phyloP scores from a whole-genome alignment of 2,113 vertebrate genomes.

The Cebus imitator region DNA sequence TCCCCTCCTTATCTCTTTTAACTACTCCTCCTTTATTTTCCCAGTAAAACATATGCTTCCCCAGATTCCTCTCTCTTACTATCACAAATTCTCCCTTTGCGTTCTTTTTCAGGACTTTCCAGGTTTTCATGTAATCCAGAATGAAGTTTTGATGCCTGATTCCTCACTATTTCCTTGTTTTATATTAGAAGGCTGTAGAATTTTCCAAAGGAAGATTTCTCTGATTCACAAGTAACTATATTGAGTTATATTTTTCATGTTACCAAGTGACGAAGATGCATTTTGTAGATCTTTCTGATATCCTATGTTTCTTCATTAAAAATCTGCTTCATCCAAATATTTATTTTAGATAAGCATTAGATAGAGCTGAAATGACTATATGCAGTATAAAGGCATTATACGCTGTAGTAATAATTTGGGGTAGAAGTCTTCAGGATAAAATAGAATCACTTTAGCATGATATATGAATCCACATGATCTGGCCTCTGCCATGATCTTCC shows the following conservation, averaged over 20 bases:
- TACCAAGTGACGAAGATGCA: not conserved
- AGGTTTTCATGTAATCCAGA: not conserved
- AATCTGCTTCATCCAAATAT: not conserved
- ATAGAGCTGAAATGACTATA: not conserved
- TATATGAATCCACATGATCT: not conserved
- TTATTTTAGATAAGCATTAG: not conserved
- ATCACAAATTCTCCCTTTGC: not conserved
- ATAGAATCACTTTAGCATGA: not conserved
- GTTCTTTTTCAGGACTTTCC: not conserved
- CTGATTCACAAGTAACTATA: not conserved
- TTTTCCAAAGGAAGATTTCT: slow-evolving; percentile 20
- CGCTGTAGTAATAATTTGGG: not conserved
- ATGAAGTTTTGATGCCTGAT: not conserved
- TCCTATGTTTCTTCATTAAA: not conserved
- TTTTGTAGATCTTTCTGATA: not conserved
- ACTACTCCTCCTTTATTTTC: not conserved
- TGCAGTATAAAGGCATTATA: not conserved
- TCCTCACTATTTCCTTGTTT: not conserved
- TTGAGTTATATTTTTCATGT: not conserved
- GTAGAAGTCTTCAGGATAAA: not conserved
- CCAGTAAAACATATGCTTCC: not conserved
- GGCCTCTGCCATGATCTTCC: not conserved
- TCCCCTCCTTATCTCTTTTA: not conserved
- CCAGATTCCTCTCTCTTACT: not conserved
- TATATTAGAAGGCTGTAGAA: not conserved